phyloP scores from a whole-genome alignment of 2,888 invertebrate species.

The Orthosia incerta region DNA sequence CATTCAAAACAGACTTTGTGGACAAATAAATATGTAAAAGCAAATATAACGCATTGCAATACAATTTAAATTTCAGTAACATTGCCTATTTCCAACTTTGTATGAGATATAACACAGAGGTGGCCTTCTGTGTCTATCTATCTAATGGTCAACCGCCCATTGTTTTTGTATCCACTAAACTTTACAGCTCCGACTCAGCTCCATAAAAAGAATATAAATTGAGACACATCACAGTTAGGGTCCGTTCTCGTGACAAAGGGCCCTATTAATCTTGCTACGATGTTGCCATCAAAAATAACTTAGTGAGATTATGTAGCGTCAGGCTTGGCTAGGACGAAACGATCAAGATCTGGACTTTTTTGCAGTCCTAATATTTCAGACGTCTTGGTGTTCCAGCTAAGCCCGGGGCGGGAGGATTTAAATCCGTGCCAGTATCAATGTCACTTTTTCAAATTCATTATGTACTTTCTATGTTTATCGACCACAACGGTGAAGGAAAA shows the following conservation, averaged over 20 bases:
- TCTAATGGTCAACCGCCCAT: constrained; percentile 49
- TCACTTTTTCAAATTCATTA: no score
- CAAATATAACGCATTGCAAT: neutral
- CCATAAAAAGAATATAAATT: constrained; percentile 75
- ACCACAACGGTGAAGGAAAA: no score
- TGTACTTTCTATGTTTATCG: no score
- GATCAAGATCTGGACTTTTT: constrained; percentile 33
- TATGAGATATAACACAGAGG: neutral
- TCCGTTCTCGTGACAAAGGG: constrained; percentile 61
- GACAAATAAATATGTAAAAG: neutral
- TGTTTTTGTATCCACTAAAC: constrained; percentile 70
- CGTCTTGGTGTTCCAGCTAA: no score
- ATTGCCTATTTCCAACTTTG: neutral
- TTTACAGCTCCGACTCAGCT: constrained; percentile 72
- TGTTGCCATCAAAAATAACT: constrained; percentile 65
- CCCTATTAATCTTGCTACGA: constrained; percentile 68
- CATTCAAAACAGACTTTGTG: no score
- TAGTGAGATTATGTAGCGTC: constrained; percentile 53
- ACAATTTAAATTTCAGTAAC: neutral
- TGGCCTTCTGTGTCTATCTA: constrained; percentile 16
- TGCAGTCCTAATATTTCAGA: constrained; percentile 1
- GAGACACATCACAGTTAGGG: constrained; percentile 67
- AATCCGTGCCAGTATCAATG: no score
- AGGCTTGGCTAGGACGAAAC: constrained; percentile 16
- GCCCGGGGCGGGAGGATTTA: no score